Evolutionary conservation across 92 coral and sea anemone species (phyloP), one percentile per base, ranked within the genome.

Genomic region (Palythoa grandiflora): DNA sequence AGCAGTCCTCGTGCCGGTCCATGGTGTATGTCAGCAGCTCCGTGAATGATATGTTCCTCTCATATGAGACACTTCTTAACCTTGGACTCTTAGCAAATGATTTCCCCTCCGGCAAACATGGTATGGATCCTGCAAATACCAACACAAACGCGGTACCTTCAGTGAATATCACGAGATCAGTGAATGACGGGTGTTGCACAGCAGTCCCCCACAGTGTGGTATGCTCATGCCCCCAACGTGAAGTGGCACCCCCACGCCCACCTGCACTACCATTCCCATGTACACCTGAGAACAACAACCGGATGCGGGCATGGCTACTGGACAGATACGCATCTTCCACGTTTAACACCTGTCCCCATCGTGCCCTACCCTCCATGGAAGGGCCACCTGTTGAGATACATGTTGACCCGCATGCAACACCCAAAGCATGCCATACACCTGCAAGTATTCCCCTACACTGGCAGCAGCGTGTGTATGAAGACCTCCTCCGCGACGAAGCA

Each of bases 1-100:
- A 89, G 68, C 73, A 38, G 72, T 61, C 91, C 6, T 71, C 93
- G 40, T 92, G 96, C 89, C 88, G 81, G 92, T 90, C 94, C 15
- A 92, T 90, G 95, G 87, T 89, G 7, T 93, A 92, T 38, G 93
- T 92, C 36, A 92, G 94, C 92, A 84, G 90, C 87, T 66, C 93
- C 6, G 91, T 94, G 50, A 86, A 86, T 37, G 89, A 36, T 71
- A 90, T 94, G 91, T 94, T 92, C 91, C 65, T 94, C 38, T 94
- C 97, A 1, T 92, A 79, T 79, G 95, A 94, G 12, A 73, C 95
- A 37, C 44, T 94, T 59, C 92, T 94, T 89, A 94, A 78, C 90
- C 90, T 91, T 47, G 93, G 94, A 28, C 65, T 87, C 77, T 83
- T 91, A 54, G 35, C 93, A 6, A 76, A 47, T 2, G 81, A 50